Evolutionary conservation across 1,140 invertebrate genomes (phyloP).

Genomic region (Rhyzopertha dominica): DNA sequence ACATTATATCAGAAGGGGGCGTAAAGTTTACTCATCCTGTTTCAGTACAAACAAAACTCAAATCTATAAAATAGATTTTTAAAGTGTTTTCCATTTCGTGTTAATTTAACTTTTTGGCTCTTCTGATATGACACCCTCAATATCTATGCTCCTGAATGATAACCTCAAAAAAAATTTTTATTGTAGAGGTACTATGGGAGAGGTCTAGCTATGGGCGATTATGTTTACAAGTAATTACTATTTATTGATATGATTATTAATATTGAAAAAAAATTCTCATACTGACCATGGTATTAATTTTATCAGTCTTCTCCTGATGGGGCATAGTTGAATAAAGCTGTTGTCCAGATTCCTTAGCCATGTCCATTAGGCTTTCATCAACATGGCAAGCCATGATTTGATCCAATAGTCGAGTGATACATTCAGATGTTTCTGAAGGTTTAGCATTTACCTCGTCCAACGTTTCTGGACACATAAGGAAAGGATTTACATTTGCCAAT

Average conservation of each 20-base stretch:
- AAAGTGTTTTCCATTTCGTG: too few relatives aligned
- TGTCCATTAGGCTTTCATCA: conserved; percentile 72
- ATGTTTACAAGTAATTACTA: too few relatives aligned
- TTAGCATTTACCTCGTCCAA: conserved; percentile 40
- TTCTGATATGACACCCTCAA: too few relatives aligned
- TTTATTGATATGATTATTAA: not conserved
- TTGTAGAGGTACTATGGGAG: too few relatives aligned
- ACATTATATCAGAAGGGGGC: too few relatives aligned
- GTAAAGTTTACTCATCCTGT: too few relatives aligned
- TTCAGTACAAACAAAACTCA: too few relatives aligned
- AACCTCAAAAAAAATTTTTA: too few relatives aligned
- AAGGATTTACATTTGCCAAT: conserved; percentile 47
- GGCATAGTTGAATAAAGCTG: conserved; percentile 63
- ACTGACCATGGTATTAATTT: conserved; percentile 66
- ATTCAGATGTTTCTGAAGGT: conserved; percentile 41
- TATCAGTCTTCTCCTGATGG: conserved; percentile 55
- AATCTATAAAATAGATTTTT: too few relatives aligned
- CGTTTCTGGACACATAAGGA: conserved; percentile 47
- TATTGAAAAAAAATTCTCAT: not conserved
- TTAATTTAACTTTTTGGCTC: too few relatives aligned
- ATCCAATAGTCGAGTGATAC: conserved; percentile 41
- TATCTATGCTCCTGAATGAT: too few relatives aligned
- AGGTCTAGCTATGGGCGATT: too few relatives aligned
- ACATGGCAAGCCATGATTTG: conserved; percentile 52
- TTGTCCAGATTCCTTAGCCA: conserved; percentile 72